phyloP scores from a whole-genome alignment of 2,113 vertebrate species.

The Ceyx melanurus region DNA sequence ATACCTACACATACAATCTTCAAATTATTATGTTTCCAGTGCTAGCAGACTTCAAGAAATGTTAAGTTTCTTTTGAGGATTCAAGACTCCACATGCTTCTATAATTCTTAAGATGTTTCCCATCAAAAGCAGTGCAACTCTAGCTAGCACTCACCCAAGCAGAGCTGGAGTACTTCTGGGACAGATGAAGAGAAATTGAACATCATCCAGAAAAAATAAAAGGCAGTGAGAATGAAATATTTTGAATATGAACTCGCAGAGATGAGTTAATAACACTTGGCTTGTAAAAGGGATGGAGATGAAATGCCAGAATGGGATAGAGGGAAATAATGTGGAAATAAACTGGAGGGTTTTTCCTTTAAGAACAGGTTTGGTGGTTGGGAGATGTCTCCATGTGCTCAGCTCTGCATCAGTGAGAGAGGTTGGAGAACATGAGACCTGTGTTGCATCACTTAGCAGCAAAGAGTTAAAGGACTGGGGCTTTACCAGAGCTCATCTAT shows the following conservation, averaged over 20 bases:
- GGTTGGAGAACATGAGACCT: not conserved
- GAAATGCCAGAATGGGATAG: not conserved
- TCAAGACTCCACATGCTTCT: not conserved
- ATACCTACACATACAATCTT: not conserved
- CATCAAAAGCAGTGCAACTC: not conserved
- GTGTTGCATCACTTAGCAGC: not conserved
- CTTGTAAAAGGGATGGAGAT: not conserved
- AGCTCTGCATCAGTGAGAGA: not conserved
- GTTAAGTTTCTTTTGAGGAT: not conserved
- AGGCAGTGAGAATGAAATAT: not conserved
- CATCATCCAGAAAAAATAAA: not conserved
- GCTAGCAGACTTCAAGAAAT: not conserved
- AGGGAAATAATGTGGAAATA: not conserved
- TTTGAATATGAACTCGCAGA: not conserved
- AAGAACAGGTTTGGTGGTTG: not conserved
- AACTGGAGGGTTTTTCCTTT: not conserved
- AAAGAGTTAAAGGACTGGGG: not conserved
- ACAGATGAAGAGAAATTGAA: not conserved
- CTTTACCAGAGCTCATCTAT: not conserved
- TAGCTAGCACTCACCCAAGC: not conserved
- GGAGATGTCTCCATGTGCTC: accelerated
- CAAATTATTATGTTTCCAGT: not conserved
- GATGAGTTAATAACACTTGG: not conserved
- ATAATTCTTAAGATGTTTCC: not conserved
- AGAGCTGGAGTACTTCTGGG: not conserved